A percentile compares a stretch with the other conserved stretches of the same genome.
Evolutionary conservation across 1,140 invertebrate species (phyloP).

Genomic region (Sitophilus oryzae): DNA sequence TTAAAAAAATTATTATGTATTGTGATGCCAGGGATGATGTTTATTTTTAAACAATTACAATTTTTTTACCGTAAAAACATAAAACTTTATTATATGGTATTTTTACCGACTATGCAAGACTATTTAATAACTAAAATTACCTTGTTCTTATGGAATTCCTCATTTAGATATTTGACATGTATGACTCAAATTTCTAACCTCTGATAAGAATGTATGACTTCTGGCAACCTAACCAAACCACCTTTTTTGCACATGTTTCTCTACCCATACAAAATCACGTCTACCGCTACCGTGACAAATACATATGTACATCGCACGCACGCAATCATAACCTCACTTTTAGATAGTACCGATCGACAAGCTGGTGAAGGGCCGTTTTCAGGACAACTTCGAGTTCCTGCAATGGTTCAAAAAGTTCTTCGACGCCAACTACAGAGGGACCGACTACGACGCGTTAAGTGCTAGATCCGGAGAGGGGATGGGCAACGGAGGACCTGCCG

Average conservation of each 20-base stretch:
- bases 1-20: too few relatives aligned
- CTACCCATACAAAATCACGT: too few relatives aligned
- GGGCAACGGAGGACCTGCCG: slow-evolving; percentile 60
- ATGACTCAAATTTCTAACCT: too few relatives aligned
- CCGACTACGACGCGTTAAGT: slow-evolving; percentile 83
- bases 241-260: neutral
- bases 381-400: slow-evolving; percentile 99
- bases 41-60: too few relatives aligned
- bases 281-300: neutral
- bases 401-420: slow-evolving; percentile 99
- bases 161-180: too few relatives aligned
- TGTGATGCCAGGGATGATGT: too few relatives aligned
- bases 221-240: neutral
- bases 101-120: too few relatives aligned
- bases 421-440: slow-evolving; percentile 93
- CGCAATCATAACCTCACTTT: slow-evolving; percentile 13
- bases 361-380: slow-evolving; percentile 90
- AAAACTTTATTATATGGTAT: too few relatives aligned
- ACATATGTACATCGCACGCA: neutral
- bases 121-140: too few relatives aligned
- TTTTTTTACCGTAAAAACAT: too few relatives aligned
- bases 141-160: too few relatives aligned
- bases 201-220: neutral
- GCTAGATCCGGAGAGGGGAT: slow-evolving; percentile 78
- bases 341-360: slow-evolving; percentile 83